Evolutionary conservation across 2,113 vertebrate species (phyloP).

Genomic region (Gorsachius goisagi): DNA sequence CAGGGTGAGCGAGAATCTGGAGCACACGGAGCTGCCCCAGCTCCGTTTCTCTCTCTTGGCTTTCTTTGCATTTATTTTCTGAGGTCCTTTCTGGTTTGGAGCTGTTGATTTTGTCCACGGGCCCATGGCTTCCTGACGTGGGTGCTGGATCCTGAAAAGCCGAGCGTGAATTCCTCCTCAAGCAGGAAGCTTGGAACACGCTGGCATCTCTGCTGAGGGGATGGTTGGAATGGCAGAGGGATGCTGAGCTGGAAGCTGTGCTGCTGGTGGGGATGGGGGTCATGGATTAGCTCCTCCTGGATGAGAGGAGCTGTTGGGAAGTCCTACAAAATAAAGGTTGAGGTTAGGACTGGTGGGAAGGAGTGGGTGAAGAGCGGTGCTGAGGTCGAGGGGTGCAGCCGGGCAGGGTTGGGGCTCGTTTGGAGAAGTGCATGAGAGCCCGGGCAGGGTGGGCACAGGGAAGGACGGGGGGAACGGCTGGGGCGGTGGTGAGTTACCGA

Average conservation of each 20-base stretch:
- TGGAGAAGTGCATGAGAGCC: background rate
- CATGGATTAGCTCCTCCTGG: background rate
- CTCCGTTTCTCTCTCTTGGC: background rate
- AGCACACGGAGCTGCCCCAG: background rate
- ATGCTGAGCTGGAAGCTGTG: background rate
- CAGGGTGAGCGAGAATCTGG: background rate
- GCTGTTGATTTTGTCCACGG: background rate
- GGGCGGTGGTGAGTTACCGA: background rate
- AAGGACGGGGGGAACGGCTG: rapidly evolving
- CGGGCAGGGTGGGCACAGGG: background rate
- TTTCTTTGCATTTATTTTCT: conserved; percentile 17
- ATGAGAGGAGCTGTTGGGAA: background rate
- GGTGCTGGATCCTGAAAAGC: background rate
- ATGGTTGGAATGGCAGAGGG: background rate
- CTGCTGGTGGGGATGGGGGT: background rate
- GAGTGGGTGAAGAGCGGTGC: background rate
- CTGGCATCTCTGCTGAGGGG: background rate
- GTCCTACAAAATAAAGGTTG: background rate
- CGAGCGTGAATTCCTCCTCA: rapidly evolving
- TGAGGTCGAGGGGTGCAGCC: background rate
- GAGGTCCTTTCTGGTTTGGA: background rate
- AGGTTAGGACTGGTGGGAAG: background rate
- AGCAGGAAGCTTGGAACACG: background rate
- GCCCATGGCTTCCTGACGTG: background rate
- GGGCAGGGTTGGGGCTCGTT: background rate